Evolutionary conservation across 2,113 vertebrate species (phyloP).

Genomic region (Ciconia maguari): DNA sequence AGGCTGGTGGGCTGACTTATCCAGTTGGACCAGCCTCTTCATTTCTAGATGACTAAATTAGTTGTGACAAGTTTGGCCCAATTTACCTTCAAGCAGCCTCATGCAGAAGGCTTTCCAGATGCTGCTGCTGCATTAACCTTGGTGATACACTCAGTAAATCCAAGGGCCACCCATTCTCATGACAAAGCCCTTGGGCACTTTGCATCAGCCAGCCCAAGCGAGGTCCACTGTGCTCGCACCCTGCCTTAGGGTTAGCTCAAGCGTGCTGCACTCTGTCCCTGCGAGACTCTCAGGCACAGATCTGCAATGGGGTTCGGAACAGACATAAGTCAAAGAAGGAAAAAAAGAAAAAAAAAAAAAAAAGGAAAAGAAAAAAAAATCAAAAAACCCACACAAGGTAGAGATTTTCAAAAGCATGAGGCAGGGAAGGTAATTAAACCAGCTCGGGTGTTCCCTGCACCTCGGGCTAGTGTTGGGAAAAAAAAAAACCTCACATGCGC

Average conservation of each 20-base stretch:
- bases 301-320: background rate
- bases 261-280: fast-evolving
- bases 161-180: background rate
- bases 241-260: background rate
- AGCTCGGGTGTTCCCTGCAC: background rate
- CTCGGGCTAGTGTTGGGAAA: background rate
- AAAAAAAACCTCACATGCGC: background rate
- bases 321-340: too few species aligned
- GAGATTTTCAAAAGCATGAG: background rate
- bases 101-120: background rate
- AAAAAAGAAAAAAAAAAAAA: too few species aligned
- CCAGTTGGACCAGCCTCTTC: background rate
- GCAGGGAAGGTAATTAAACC: background rate
- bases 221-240: background rate
- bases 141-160: fast-evolving
- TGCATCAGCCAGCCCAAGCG: background rate
- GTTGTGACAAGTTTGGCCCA: background rate
- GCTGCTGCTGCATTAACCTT: background rate
- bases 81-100: background rate
- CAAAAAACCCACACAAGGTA: fast-evolving
- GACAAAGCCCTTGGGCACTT: background rate
- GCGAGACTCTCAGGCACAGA: fast-evolving
- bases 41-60: background rate
- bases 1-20: background rate
- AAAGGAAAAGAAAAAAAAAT: too few species aligned